Evolutionary conservation across 2,797 vertebrate genomes (phyloP), one percentile per base, ranked within the genome.

Genomic region (Columba guinea): DNA sequence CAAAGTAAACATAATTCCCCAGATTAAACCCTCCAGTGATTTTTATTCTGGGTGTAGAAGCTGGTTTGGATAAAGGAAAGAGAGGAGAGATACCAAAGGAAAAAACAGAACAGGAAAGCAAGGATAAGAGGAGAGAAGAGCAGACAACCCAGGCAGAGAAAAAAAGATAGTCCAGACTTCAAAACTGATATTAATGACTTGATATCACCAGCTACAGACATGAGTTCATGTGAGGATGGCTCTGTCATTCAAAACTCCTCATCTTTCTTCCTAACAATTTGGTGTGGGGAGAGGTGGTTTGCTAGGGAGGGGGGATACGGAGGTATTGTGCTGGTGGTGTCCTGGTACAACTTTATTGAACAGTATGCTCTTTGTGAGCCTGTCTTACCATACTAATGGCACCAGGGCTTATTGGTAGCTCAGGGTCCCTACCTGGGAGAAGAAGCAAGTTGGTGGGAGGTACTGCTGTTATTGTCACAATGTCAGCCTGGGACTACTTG

Each of bases 31-130:
- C 13, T 75, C 49, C 58, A 63, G 46, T 65, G 65, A 56, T 62
- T 93, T 92, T 94, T 88, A 62, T 83, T 93, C 74, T 77, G 30
- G 30, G 7, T 81, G 32, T 37, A 86, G 69, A 90, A 75, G 16
- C 16, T 77, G 21, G 10, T 51, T 80, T 62, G 17, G 35, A 37
- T 74, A 70, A 87, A 89, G 80, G 56, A 69, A 74, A 79, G 28
- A 32, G 35, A 75, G 20, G 17, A 84, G 19, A 91, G 37, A 32
- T 62, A 71, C 17, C 35, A 69, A 74, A 60, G 15, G 9, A 1
- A 51, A 76, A 80, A 74, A 41, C 4, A 35, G 19, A 68, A 13
- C 30, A 75, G 11, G 41, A 83, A 93, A 26, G 9, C 21, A 85
- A 76, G 17, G 34, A 44, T 52, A 86, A 91, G 44, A 71, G 11